Conservation (phyloP, 2,888 invertebrate genomes). For the Leptopterna dolabrata region DNA sequence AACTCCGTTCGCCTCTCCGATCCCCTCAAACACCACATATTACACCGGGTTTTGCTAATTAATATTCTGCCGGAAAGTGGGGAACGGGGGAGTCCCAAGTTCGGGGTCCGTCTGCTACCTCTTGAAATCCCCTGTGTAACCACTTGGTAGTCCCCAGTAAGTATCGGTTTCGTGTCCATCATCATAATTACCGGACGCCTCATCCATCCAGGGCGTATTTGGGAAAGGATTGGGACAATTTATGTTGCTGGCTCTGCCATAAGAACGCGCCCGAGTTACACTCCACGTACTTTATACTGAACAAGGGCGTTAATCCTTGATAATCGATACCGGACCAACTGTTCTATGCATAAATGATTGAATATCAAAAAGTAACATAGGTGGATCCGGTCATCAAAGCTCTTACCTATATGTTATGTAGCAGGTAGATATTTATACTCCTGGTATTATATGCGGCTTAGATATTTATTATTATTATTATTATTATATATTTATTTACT, state of each 20-base stretch:
- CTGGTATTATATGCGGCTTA: no score
- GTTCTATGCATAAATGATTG: no score
- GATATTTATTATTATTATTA: no score
- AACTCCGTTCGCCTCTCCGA: constrained; percentile 26
- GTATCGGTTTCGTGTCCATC: constrained; percentile 2
- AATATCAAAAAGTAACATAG: no score
- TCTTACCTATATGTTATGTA: no score
- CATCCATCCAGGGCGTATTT: neutral
- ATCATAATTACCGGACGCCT: neutral
- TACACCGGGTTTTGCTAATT: constrained; percentile 57
- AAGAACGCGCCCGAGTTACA: neutral
- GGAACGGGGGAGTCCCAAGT: neutral
- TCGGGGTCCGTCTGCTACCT: neutral
- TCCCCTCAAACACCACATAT: constrained; percentile 57
- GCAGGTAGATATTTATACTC: no score
- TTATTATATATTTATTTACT: no score
- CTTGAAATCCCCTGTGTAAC: constrained; percentile 3
- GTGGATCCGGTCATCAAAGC: no score
- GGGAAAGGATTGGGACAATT: neutral
- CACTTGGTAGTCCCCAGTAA: neutral
- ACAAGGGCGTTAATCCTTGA: no score
- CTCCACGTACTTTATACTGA: no score
- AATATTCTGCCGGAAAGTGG: constrained; percentile 48
- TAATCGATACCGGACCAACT: no score
- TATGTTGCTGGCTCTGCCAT: neutral